These are phyloP conservation scores for Nasonia oneida DNA, from an alignment of 2,888 invertebrate species.

Conservation along the genomic window DNA sequence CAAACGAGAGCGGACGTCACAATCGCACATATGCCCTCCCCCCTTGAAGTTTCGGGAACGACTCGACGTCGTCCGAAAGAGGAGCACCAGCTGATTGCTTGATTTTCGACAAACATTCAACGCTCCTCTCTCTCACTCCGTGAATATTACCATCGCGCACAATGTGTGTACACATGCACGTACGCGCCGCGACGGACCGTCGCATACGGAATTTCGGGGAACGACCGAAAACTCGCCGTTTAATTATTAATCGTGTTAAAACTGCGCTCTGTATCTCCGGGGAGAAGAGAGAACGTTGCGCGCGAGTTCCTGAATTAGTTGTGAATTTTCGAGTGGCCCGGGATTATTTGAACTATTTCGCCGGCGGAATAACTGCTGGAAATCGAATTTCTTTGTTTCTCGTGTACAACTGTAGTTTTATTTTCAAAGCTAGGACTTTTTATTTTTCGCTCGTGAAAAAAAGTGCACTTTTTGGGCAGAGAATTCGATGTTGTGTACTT, in stretches of 20 bases:
- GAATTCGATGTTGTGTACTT: neutral
- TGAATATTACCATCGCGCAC: constrained; percentile 7
- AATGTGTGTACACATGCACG: constrained; percentile 23
- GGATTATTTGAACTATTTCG: constrained; percentile 58
- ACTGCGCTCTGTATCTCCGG: constrained; percentile 57
- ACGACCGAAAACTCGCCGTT: constrained; percentile 66
- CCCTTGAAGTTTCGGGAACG: constrained; percentile 45
- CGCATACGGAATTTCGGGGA: constrained; percentile 71
- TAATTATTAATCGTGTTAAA: constrained; percentile 73
- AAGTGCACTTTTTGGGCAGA: neutral
- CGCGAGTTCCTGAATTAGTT: constrained; percentile 45
- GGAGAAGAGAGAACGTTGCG: constrained; percentile 6
- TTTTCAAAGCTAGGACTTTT: neutral
- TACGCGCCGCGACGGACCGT: neutral
- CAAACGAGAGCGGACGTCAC: neutral
- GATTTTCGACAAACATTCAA: constrained; percentile 74
- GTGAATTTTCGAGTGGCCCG: constrained; percentile 51
- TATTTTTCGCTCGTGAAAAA: neutral
- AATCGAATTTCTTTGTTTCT: constrained; percentile 34
- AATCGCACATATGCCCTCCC: constrained; percentile 47
- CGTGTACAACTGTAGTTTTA: neutral
- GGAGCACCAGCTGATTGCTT: constrained; percentile 71
- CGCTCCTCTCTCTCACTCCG: constrained; percentile 33
- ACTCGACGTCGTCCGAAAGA: neutral
- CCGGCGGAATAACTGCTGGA: constrained; percentile 31